These are phyloP conservation scores for Timandra comae DNA, from an alignment of 2,888 invertebrate species.

Conservation along the genomic window DNA sequence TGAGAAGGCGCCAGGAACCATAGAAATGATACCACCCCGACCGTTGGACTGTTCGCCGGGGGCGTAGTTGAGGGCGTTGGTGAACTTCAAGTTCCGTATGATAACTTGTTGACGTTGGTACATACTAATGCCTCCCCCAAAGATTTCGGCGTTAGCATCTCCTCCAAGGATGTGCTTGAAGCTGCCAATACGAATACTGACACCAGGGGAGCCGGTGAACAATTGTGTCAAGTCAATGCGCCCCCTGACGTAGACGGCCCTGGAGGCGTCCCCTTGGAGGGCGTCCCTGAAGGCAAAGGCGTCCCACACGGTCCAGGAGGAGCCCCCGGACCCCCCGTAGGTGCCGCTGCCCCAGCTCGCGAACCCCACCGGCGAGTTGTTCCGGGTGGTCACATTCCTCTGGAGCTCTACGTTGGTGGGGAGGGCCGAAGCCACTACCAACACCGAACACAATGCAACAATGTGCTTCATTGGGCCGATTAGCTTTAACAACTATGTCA, in stretches of 20 bases:
- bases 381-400: not conserved
- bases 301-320: not conserved
- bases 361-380: not conserved
- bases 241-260: not conserved
- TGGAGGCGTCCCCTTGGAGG: not conserved
- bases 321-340: not conserved
- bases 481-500: no score
- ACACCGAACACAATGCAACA: not conserved
- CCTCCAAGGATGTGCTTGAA: not conserved
- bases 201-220: not conserved
- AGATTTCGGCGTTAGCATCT: not conserved
- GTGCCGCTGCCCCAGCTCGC: not conserved
- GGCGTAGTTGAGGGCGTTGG: slow-evolving; percentile 13
- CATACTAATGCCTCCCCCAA: not conserved
- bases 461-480: not conserved
- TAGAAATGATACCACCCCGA: slow-evolving; percentile 11
- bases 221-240: not conserved
- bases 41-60: slow-evolving; percentile 13
- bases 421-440: not conserved
- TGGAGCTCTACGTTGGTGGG: not conserved
- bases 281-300: not conserved
- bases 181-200: not conserved
- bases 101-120: slow-evolving; percentile 5
- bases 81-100: slow-evolving; percentile 10
- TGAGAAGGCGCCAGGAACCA: slow-evolving; percentile 8